Evolutionary conservation across 2,113 vertebrate genomes (phyloP).

Genomic region (Corythoichthys haematopterus): DNA sequence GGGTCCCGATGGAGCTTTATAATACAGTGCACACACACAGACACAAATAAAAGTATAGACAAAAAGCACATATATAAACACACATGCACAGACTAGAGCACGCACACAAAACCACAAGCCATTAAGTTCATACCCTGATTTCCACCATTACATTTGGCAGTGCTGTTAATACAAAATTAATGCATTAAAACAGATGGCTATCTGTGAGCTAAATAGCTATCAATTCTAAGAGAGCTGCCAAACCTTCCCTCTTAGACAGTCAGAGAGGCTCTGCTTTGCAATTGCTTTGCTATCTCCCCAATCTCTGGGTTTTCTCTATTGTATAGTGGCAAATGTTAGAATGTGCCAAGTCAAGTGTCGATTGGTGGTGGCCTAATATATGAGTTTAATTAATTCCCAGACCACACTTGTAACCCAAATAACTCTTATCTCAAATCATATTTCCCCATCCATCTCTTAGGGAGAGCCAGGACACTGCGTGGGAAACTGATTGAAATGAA

Average conservation of each 20-base stretch:
- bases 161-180: conserved; percentile 76
- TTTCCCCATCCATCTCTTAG: too few relatives aligned
- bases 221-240: conserved; percentile 72
- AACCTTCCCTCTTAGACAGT: conserved; percentile 65
- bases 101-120: conserved; percentile 33
- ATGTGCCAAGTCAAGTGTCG: conserved; percentile 3
- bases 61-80: conserved; percentile 40
- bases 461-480: neutral
- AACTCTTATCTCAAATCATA: neutral
- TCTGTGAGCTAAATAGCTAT: conserved; percentile 74
- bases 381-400: neutral
- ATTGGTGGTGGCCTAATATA: neutral
- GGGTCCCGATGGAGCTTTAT: conserved; percentile 59
- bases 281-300: conserved; percentile 67
- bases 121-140: conserved; percentile 67
- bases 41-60: conserved; percentile 45
- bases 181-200: conserved; percentile 75
- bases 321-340: conserved; percentile 10
- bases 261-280: conserved; percentile 67
- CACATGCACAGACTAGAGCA: conserved; percentile 20
- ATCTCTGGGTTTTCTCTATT: neutral
- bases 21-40: conserved; percentile 43
- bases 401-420: neutral
- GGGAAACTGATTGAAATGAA: too few relatives aligned
- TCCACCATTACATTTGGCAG: conserved; percentile 72